Conservation (phyloP, 2,113 vertebrate genomes). For the Vidua chalybeata region DNA sequence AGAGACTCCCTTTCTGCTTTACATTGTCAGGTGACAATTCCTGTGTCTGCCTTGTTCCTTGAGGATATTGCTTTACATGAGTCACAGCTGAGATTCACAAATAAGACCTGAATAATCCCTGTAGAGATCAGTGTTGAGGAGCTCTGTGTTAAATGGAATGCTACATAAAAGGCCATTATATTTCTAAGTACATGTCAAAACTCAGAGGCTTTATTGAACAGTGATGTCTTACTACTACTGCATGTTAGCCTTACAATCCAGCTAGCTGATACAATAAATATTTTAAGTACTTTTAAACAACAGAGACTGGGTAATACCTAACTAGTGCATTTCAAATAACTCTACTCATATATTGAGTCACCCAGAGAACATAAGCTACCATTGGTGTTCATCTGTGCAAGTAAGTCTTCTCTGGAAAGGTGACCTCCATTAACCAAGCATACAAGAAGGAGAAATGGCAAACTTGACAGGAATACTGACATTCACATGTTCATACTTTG, state of each 20-base stretch:
- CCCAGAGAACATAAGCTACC: background rate
- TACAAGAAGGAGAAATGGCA: background rate
- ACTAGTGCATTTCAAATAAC: background rate
- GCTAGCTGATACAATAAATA: background rate
- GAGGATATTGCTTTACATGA: background rate
- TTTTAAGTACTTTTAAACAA: background rate
- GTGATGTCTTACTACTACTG: background rate
- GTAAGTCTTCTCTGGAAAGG: background rate
- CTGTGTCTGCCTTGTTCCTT: background rate
- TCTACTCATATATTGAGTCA: background rate
- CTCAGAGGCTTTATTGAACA: background rate
- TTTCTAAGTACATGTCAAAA: background rate
- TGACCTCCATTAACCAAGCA: background rate
- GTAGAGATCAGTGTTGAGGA: background rate
- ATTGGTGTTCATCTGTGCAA: background rate
- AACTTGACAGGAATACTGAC: background rate
- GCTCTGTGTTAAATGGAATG: background rate
- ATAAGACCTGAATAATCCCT: background rate
- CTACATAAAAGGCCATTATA: background rate
- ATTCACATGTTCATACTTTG: constrained; percentile 10
- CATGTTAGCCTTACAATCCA: background rate
- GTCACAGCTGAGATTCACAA: background rate
- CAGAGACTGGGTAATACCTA: background rate
- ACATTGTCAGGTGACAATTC: background rate
- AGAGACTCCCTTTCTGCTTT: background rate